Percentiles rank a stretch among this genome's conserved stretches.
Conservation (phyloP, 2,888 invertebrate species). For the Cantharis nigra region DNA sequence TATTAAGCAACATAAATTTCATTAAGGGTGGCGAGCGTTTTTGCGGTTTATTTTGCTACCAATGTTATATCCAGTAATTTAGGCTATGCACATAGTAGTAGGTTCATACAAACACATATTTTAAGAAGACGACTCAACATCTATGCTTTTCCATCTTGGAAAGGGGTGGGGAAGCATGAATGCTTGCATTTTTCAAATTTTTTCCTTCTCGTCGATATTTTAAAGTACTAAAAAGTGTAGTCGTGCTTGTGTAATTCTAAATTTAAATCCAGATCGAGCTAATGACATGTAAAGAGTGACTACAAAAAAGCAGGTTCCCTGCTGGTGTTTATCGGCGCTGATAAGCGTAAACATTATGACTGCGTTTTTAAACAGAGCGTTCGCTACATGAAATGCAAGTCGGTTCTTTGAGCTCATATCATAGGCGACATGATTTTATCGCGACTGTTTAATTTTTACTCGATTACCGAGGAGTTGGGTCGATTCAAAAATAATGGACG, state of each 20-base stretch:
- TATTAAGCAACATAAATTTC: conserved; percentile 30
- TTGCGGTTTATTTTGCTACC: conserved; percentile 18
- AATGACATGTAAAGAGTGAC: neutral
- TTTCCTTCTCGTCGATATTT: neutral
- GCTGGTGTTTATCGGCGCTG: neutral
- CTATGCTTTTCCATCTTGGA: no score
- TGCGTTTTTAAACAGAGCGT: neutral
- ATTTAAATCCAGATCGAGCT: neutral
- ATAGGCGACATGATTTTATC: neutral
- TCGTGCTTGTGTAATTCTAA: neutral
- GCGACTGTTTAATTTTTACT: neutral
- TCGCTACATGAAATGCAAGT: neutral
- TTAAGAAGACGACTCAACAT: neutral
- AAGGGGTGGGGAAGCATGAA: neutral
- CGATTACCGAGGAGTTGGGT: neutral
- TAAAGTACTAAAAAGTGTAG: neutral
- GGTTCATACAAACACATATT: neutral
- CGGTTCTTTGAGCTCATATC: neutral
- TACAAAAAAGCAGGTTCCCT: neutral
- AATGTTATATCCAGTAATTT: conserved; percentile 17
- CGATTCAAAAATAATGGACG: neutral
- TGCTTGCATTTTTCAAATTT: neutral
- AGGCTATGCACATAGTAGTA: conserved; percentile 5
- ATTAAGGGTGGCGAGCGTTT: conserved; percentile 26
- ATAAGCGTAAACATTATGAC: neutral